These are phyloP conservation scores for Drosophila cardini DNA, from an alignment of 1,140 invertebrate genomes.

Conservation along the genomic window DNA sequence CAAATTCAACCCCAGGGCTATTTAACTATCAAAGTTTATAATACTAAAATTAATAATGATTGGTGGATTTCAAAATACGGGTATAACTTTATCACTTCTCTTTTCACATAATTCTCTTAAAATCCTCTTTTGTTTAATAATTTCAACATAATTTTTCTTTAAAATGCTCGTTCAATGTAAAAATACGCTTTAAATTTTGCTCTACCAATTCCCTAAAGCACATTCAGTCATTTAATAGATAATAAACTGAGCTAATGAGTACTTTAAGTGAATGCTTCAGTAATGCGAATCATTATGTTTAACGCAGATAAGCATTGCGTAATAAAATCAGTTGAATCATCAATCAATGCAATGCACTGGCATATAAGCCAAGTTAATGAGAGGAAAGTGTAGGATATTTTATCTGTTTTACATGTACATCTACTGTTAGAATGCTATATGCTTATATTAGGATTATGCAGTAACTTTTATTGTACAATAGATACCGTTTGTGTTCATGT, in stretches of 20 bases:
- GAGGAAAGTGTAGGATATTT: background rate
- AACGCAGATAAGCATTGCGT: conserved; percentile 11
- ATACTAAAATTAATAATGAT: too few relatives aligned
- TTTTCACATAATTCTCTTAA: too few relatives aligned
- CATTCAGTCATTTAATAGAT: conserved; percentile 16
- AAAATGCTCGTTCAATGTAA: background rate
- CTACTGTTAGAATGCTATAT: background rate
- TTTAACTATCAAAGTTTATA: too few relatives aligned
- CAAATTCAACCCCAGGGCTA: too few relatives aligned
- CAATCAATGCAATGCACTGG: conserved; percentile 37
- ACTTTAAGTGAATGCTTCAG: conserved; percentile 12
- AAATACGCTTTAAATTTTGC: background rate
- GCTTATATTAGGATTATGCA: background rate
- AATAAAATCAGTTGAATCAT: conserved; percentile 37
- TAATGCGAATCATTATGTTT: conserved; percentile 8
- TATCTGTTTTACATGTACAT: conserved; percentile 1
- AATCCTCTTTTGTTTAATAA: too few relatives aligned
- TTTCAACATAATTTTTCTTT: too few relatives aligned
- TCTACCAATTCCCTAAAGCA: background rate
- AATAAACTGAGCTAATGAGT: conserved; percentile 1
- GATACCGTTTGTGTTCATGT: conserved; percentile 55
- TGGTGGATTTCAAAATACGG: too few relatives aligned
- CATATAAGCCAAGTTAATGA: conserved; percentile 26
- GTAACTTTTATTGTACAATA: conserved; percentile 29
- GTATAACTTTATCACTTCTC: too few relatives aligned